phyloP scores from a whole-genome alignment of 2,888 invertebrate species.

The Cantharis rufa region DNA sequence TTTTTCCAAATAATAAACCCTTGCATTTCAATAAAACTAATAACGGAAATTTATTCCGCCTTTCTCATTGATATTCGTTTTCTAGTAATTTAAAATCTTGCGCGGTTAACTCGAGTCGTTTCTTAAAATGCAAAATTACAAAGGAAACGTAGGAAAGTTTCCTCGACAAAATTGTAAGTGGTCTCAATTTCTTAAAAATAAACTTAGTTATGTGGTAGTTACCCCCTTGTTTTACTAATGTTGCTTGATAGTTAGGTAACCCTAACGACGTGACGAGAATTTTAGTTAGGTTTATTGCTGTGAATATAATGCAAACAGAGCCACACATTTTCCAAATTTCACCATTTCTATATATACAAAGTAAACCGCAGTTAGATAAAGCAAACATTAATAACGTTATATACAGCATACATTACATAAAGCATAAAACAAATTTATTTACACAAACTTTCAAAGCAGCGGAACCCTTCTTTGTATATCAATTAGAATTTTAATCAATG shows the following conservation, averaged over 20 bases:
- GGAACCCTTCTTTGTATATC: background rate
- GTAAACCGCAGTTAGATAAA: background rate
- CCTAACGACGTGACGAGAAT: conserved; percentile 15
- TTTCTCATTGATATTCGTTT: background rate
- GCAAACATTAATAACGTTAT: background rate
- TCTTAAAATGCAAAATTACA: background rate
- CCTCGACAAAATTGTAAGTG: conserved; percentile 4
- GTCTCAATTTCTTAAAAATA: background rate
- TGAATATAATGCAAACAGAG: conserved; percentile 7
- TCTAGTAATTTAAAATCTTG: background rate
- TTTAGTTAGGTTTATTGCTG: conserved; percentile 14
- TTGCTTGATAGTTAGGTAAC: conserved; percentile 10
- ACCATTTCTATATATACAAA: background rate
- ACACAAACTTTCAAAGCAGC: background rate
- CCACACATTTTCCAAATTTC: conserved; percentile 18
- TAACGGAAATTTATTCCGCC: background rate
- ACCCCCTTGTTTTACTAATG: background rate
- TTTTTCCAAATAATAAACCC: background rate
- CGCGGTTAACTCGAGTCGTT: background rate
- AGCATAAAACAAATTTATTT: background rate
- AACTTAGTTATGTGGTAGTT: conserved; percentile 1
- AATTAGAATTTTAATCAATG: background rate
- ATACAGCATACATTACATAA: background rate
- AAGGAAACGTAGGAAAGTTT: background rate
- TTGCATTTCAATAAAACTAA: background rate